A percentile compares a stretch with the other conserved stretches of the same genome.
Evolutionary conservation across 2,113 vertebrate genomes (phyloP).

Genomic region (Odontophorus gujanensis): DNA sequence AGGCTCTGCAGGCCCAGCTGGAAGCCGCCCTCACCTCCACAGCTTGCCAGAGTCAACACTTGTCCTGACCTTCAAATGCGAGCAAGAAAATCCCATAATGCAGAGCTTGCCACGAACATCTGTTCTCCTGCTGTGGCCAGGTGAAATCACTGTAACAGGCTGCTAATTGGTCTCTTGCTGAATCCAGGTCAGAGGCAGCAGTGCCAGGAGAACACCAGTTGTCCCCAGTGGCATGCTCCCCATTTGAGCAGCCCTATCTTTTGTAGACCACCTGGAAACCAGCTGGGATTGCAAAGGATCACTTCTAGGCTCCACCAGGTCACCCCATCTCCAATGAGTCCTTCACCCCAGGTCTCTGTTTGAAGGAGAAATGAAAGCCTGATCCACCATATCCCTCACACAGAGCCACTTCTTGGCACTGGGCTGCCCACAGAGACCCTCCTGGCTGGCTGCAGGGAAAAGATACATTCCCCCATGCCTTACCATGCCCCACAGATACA

Average conservation of each 20-base stretch:
- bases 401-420: background rate
- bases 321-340: accelerated
- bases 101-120: background rate
- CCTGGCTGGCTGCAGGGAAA: background rate
- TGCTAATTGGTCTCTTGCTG: background rate
- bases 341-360: background rate
- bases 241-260: background rate
- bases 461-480: background rate
- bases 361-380: background rate
- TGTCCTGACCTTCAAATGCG: background rate
- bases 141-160: background rate
- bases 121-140: background rate
- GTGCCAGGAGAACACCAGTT: background rate
- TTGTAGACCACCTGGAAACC: background rate
- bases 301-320: background rate
- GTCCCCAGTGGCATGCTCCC: background rate
- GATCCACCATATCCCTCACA: background rate
- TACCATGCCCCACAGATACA: background rate
- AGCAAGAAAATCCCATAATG: background rate
- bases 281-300: background rate
- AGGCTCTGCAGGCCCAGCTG: background rate
- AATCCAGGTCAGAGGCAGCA: background rate
- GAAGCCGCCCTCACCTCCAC: background rate
- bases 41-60: background rate
- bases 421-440: background rate